Conservation (phyloP, 2,888 invertebrate genomes). For the Peribatodes rhomboidaria region DNA sequence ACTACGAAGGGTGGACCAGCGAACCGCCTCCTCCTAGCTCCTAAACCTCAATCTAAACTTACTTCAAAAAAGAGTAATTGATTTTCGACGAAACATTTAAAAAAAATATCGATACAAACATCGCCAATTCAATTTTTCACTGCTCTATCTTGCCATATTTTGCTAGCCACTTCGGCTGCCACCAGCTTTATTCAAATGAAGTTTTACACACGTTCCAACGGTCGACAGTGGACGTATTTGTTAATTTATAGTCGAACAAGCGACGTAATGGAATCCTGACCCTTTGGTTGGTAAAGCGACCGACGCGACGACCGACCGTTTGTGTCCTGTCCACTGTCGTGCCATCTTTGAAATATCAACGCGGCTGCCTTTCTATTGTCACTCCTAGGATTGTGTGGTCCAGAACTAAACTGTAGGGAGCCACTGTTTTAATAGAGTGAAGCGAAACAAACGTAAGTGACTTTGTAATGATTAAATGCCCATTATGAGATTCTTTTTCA, state of each 20-base stretch:
- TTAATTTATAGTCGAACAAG: constrained; percentile 72
- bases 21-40: too few species aligned
- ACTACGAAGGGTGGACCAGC: too few species aligned
- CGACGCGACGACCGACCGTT: constrained; percentile 18
- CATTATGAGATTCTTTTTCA: too few species aligned
- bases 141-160: constrained; percentile 8
- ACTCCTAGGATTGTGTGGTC: constrained; percentile 17
- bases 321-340: constrained; percentile 8
- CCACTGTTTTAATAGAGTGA: too few species aligned
- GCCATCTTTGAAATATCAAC: constrained; percentile 26
- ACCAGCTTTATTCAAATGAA: constrained; percentile 48
- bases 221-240: constrained; percentile 66
- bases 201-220: constrained; percentile 66
- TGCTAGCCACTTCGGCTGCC: not conserved
- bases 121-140: constrained; percentile 1
- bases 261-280: constrained; percentile 43
- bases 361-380: constrained; percentile 32
- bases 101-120: not conserved
- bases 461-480: too few species aligned
- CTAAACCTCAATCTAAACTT: too few species aligned
- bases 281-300: constrained; percentile 16
- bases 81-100: not conserved
- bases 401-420: not conserved
- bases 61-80: not conserved
- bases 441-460: too few species aligned